Evolutionary conservation across 2,888 invertebrate genomes (phyloP), one percentile per base, ranked within the genome.

Genomic region (Erynnis tages): DNA sequence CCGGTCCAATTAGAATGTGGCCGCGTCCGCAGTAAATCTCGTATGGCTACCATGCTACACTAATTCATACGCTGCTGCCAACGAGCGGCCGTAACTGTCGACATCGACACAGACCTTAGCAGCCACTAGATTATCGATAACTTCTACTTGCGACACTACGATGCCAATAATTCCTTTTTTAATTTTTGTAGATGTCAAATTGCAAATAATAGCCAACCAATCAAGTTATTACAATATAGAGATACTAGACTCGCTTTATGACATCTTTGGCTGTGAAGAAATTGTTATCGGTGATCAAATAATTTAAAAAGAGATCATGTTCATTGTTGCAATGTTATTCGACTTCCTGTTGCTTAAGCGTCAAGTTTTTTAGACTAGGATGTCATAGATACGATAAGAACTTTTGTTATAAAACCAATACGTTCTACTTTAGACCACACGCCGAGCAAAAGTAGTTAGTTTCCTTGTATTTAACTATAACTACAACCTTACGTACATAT

Each of bases 1-100:
- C 77, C 74, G 72, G 80, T 82, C 84, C 89, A 88, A 89, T 89
- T 89, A 88, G 88, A 78, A 74, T 66, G 67, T 65, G 68, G 71
- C 71, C 71, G 70, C 75, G 76, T 77, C 78, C 68, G 79, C 79
- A 83, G 79, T 88, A 89, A 89, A 89, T 89, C 88, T 88, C 76
- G 61, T 61, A 54, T 62, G 69, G 88, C 89, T 89, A 87, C 89
- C 79, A 82, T 62, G 80, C 83, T 88, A 87, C 88, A 88, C 89
- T 86, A 88, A 88, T 88, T 88, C 88, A 86, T 85, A 80, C 75
- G 69, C 73, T 71, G 69, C 76, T 73, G 73, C 79, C 79, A 79
- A 73, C 78, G 75, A 76, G 72, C 60, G 53, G 59, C 70, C 71
- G 76, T 78, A 78, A 74, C 83, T 79, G 83, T 84, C 81, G 62